Evolutionary conservation across 2,113 vertebrate genomes (phyloP), one percentile per base, ranked within the genome.

Genomic region (Coturnix japonica): DNA sequence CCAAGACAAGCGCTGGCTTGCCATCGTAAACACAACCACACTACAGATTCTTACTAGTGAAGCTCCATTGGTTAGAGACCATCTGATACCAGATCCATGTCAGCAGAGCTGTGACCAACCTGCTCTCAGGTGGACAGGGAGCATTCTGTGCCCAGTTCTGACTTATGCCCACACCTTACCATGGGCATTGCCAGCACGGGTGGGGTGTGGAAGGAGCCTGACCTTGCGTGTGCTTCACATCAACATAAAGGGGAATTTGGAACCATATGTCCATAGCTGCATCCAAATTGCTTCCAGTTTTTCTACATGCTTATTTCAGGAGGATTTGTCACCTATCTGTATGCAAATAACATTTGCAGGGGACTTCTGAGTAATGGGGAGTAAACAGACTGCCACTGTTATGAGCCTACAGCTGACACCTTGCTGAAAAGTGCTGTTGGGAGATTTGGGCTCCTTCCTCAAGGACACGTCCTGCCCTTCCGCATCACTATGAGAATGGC

Each of bases 311-410:
- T 93, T 94, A 94, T 96, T 95, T 95, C 89, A 89, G 92, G 21
- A 86, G 83, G 65, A 79, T 91, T 90, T 95, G 92, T 95, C 91
- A 95, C 54, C 74, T 70, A 46, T 90, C 73, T 93, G 90, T 89
- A 90, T 95, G 91, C 75, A 96, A 94, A 96, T 95, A 91, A 92
- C 91, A 72, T 92, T 89, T 87, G 64, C 75, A 89, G 92, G 91
- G 60, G 89, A 95, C 81, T 94, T 96, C 89, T 96, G 95, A 96
- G 91, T 94, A 94, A 96, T 56, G 89, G 59, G 71, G 89, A 94
- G 86, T 90, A 90, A 94, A 89, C 59, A 95, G 89, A 71, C 74
- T 93, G 70, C 44, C 81, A 63, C 74, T 91, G 86, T 95, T 92
- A 87, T 96, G 93, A 94, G 81, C 54, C 66, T 91, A 63, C 89